phyloP scores from a whole-genome alignment of 2,797 vertebrate genomes.

The Semaprochilodus insignis region DNA sequence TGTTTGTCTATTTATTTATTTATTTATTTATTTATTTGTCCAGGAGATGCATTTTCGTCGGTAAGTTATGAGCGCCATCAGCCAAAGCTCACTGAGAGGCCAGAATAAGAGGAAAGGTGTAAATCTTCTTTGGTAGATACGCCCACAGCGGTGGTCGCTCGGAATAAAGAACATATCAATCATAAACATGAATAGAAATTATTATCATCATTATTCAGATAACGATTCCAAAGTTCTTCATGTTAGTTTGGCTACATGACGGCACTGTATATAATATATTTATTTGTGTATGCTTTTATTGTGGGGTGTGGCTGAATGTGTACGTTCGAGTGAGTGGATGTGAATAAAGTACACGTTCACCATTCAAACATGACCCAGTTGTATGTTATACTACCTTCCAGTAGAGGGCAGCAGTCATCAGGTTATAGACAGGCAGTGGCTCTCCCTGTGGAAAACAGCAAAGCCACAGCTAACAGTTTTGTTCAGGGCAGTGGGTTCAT shows the following conservation, averaged over 20 bases:
- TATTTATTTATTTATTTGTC: background rate
- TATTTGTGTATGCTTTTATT: too few relatives aligned
- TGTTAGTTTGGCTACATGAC: too few relatives aligned
- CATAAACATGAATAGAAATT: background rate
- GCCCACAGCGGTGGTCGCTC: background rate
- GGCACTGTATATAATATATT: too few relatives aligned
- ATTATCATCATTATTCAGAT: background rate
- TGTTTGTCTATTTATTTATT: background rate
- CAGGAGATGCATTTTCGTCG: background rate
- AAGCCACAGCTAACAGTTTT: background rate
- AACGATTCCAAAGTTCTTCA: background rate
- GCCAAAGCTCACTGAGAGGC: background rate
- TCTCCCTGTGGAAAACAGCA: background rate
- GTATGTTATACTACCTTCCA: slow-evolving; percentile 6
- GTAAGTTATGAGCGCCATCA: background rate
- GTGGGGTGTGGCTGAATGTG: too few relatives aligned
- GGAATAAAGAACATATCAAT: background rate
- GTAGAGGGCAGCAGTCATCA: slow-evolving; percentile 34
- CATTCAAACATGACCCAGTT: background rate
- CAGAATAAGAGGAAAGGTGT: too few relatives aligned
- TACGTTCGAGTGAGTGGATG: background rate
- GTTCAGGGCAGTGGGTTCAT: background rate
- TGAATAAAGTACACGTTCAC: background rate
- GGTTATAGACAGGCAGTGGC: background rate
- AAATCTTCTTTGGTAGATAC: background rate